These are phyloP conservation scores for Ophion slaviceki DNA, from an alignment of 2,888 invertebrate genomes.

Conservation along the genomic window DNA sequence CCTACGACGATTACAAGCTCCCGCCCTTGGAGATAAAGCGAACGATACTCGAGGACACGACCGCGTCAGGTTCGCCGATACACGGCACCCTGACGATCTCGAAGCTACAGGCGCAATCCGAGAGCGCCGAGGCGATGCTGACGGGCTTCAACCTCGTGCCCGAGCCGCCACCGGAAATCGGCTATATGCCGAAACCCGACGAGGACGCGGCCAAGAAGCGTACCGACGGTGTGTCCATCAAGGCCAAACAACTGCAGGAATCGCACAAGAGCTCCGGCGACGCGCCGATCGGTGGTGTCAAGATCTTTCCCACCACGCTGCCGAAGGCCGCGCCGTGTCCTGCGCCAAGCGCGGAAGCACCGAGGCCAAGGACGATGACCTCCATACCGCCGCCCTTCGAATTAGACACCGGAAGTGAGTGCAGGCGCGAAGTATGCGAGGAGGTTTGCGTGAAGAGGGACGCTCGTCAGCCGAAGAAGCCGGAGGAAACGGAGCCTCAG, in stretches of 20 bases:
- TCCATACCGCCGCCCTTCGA: conserved; percentile 80
- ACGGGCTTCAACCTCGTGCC: conserved; percentile 86
- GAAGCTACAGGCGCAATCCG: conserved; percentile 78
- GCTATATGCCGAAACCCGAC: conserved; percentile 85
- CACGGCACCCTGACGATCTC: conserved; percentile 78
- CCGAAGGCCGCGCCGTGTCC: conserved; percentile 21
- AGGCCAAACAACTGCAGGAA: conserved; percentile 86
- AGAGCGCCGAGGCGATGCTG: conserved; percentile 79
- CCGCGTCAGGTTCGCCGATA: conserved; percentile 78
- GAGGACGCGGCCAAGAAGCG: conserved; percentile 81
- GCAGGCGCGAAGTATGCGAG: conserved; percentile 70
- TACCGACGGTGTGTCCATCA: conserved; percentile 85
- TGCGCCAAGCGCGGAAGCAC: conserved; percentile 56
- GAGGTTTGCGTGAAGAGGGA: conserved; percentile 74
- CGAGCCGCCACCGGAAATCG: conserved; percentile 89
- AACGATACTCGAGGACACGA: conserved; percentile 78
- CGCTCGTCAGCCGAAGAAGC: conserved; percentile 70
- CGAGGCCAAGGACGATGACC: conserved; percentile 70
- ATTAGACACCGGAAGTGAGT: conserved; percentile 65
- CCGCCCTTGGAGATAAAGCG: conserved; percentile 75
- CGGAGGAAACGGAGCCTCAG: conserved; percentile 57
- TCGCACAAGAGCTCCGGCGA: conserved; percentile 85
- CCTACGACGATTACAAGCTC: conserved; percentile 80
- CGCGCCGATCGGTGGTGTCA: conserved; percentile 86
- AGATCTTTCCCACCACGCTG: conserved; percentile 83